phyloP scores from a whole-genome alignment of 2,888 invertebrate species.

The Coleophora flavipennella region DNA sequence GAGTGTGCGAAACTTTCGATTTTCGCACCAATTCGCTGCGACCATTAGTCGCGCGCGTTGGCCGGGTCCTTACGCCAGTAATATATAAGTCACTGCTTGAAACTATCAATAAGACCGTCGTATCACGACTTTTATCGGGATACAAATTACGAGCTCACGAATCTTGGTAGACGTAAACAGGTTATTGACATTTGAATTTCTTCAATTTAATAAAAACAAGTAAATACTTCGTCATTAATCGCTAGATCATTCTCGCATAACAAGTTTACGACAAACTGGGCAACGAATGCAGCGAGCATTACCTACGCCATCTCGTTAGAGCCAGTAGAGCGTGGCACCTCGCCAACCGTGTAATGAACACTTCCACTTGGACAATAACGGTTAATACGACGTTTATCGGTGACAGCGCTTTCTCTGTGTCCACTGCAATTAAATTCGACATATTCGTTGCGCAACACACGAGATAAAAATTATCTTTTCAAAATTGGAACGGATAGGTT shows the following conservation, averaged over 20 bases:
- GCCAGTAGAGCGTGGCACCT: slow-evolving; percentile 49
- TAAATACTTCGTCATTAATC: slow-evolving; percentile 12
- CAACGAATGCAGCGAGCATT: not conserved
- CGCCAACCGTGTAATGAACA: slow-evolving; percentile 64
- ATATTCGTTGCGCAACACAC: slow-evolving; percentile 16
- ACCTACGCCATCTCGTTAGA: slow-evolving; percentile 45
- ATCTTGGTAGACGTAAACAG: slow-evolving; percentile 17
- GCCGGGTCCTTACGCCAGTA: too few relatives aligned
- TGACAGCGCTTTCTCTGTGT: slow-evolving; percentile 49
- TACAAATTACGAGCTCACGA: slow-evolving; percentile 20
- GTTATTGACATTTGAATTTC: slow-evolving; percentile 9
- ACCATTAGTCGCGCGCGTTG: too few relatives aligned
- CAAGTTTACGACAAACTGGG: slow-evolving; percentile 17
- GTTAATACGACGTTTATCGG: slow-evolving; percentile 53
- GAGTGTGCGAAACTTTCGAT: too few relatives aligned
- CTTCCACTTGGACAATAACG: slow-evolving; percentile 63
- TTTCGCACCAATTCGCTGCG: too few relatives aligned
- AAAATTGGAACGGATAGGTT: slow-evolving; percentile 8
- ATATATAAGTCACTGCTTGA: too few relatives aligned
- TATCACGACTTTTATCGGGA: too few relatives aligned
- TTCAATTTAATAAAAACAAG: slow-evolving; percentile 1
- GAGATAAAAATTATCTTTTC: slow-evolving; percentile 15
- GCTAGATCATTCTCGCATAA: slow-evolving; percentile 31
- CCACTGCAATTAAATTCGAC: slow-evolving; percentile 29
- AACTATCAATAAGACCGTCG: slow-evolving; percentile 29